Base-by-base conservation (phyloP, 2,888 invertebrate species). In the Macropis europaea region DNA sequence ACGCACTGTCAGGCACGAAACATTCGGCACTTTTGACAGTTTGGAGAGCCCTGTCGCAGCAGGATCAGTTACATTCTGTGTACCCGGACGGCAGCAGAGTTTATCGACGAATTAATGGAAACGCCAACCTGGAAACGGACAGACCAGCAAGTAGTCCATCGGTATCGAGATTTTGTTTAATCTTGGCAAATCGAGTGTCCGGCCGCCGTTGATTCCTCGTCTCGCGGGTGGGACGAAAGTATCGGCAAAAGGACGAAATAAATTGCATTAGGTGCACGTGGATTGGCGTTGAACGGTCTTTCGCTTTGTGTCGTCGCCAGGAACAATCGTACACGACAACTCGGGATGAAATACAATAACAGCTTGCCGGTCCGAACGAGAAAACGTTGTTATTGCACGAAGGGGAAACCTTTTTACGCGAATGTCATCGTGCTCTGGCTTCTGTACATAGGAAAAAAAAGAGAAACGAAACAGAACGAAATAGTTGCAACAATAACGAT, bases 331-430 rank as follows among this genome's bases (percentile, higher is more conserved):
- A 26, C 36, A 30, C 24, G 73, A 69, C 66, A 52, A 48, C 38
- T 53, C 38, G 24, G 45, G 38, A 32, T 54, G 59, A 73, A 68
- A 73, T 67, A 72, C 62, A 76, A 81, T 59, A 81, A 76, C 63
- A 52, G 61, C 3, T 28, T 43, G 30, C 47, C 36, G 43, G 24
- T 54, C 40, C 42, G 34, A 61, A 64, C 30, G 42, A 53, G 66
- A 48, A n/a, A n/a, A 32, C 36, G 30, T 32, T 72, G 76, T 82
- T 82, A 84, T 82, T 70, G 79, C 79, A 82, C 79, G 43, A 74
- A 71, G 77, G 76, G 79, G 73, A 79, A 7, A 81, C 76, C 74
- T 78, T 77, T 82, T 81, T 77, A 66, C 71, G 61, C 54, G 59
- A 72, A 69, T 79, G 79, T 82, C 82, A 79, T 78, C 73, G 78